Conservation (phyloP, 2,113 vertebrate species). For the Lichenostomus cassidix region DNA sequence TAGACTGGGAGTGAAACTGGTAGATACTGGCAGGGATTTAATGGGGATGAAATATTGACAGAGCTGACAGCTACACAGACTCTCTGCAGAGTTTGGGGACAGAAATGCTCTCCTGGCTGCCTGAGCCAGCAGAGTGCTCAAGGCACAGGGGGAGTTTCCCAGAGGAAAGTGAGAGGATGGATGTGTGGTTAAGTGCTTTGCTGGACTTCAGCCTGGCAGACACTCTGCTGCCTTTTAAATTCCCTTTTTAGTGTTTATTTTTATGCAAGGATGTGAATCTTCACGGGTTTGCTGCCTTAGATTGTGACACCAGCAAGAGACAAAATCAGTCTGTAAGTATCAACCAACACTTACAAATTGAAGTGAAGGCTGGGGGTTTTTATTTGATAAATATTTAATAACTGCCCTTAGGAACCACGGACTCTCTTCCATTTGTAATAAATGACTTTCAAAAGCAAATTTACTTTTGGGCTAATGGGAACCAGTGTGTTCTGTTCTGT, state of each 20-base stretch:
- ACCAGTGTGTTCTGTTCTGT: neutral
- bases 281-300: neutral
- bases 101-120: neutral
- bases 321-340: neutral
- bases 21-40: neutral
- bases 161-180: neutral
- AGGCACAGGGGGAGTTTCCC: neutral
- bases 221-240: neutral
- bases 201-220: conserved; percentile 21
- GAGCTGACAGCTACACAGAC: neutral
- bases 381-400: neutral
- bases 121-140: neutral
- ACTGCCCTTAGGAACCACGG: neutral
- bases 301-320: neutral
- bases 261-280: neutral
- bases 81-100: neutral
- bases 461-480: neutral
- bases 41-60: neutral
- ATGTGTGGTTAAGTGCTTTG: neutral
- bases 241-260: neutral
- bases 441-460: neutral
- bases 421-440: neutral
- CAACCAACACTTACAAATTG: neutral
- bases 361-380: neutral
- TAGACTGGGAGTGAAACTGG: neutral